Conservation (phyloP, 2,113 vertebrate genomes). For the Eudyptes chrysolophus region DNA sequence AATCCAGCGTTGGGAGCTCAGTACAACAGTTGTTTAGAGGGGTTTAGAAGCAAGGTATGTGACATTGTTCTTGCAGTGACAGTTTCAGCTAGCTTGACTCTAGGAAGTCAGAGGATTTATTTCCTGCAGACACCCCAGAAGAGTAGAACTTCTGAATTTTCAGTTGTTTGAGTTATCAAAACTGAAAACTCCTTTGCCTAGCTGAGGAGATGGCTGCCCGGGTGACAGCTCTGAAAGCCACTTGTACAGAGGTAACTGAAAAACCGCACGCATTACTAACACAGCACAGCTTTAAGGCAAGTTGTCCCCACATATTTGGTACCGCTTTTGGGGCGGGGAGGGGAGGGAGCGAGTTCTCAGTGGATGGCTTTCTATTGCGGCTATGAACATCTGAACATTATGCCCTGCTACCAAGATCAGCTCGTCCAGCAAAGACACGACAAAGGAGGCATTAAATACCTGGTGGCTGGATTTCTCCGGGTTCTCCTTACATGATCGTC, state of each 20-base stretch:
- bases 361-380: fast-evolving
- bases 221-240: neutral
- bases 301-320: neutral
- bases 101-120: neutral
- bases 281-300: neutral
- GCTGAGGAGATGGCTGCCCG: neutral
- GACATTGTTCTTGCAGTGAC: neutral
- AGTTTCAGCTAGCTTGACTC: neutral
- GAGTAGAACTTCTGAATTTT: neutral
- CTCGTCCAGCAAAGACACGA: neutral
- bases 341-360: neutral
- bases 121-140: neutral
- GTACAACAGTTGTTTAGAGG: neutral
- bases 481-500: fast-evolving
- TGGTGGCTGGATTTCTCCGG: neutral
- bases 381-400: neutral
- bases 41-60: neutral
- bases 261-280: fast-evolving
- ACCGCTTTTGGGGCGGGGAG: fast-evolving
- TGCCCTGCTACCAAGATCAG: neutral
- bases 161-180: neutral
- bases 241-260: neutral
- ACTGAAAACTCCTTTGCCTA: neutral
- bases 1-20: neutral
- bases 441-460: neutral